Conservation (phyloP, 1,140 invertebrate genomes). For the Monomorium pharaonis region DNA sequence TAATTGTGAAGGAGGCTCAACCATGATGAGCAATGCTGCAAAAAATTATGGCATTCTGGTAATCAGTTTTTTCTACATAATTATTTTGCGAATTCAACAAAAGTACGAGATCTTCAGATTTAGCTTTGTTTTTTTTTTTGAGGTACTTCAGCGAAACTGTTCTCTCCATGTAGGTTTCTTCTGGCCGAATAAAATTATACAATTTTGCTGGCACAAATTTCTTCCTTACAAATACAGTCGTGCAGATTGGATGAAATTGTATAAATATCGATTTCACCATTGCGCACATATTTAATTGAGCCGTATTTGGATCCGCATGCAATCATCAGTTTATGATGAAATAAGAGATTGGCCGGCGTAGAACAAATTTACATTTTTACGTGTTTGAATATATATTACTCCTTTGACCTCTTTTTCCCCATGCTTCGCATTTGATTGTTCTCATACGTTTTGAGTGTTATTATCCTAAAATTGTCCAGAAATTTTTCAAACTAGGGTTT, state of each 20-base stretch:
- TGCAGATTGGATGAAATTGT: neutral
- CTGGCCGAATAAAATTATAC: neutral
- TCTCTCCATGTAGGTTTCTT: neutral
- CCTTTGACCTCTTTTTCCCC: neutral
- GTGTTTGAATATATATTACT: neutral
- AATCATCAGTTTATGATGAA: neutral
- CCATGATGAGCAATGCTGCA: too few species aligned
- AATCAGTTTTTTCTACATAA: too few species aligned
- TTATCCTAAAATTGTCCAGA: conserved; percentile 6
- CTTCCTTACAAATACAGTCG: neutral
- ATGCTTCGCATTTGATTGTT: neutral
- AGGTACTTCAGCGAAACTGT: too few species aligned
- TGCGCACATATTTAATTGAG: neutral
- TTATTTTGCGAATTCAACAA: too few species aligned
- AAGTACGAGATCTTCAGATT: too few species aligned
- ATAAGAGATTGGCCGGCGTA: neutral
- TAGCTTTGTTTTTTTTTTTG: too few species aligned
- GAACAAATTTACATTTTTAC: conserved; percentile 9
- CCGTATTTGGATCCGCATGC: neutral
- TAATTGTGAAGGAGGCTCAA: too few species aligned
- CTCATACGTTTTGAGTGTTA: neutral
- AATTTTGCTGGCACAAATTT: neutral
- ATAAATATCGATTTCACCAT: neutral
- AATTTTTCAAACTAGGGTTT: conserved; percentile 5
- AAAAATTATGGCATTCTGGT: too few species aligned